Percentiles rank a stretch among this genome's conserved stretches.
Conservation (phyloP, 1,140 invertebrate species). For the Drosophila funebris region DNA sequence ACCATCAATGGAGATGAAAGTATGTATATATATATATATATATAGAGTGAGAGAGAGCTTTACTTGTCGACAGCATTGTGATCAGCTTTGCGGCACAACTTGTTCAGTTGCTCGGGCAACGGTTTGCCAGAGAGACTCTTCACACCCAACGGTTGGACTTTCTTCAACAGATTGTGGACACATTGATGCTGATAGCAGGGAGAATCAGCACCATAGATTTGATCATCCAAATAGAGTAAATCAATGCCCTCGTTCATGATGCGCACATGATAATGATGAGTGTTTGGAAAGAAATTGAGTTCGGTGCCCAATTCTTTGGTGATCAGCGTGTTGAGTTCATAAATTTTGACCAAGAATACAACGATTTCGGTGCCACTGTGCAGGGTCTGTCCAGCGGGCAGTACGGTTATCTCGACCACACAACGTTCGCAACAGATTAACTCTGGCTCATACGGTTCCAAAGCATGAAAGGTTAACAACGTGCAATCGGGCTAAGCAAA, state of each 20-base stretch:
- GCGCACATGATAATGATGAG: constrained; percentile 56
- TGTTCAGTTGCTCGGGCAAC: constrained; percentile 38
- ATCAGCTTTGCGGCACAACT: constrained; percentile 47
- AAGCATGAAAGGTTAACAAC: constrained; percentile 56
- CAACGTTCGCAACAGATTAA: constrained; percentile 49
- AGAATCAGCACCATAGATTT: constrained; percentile 13
- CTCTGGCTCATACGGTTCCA: constrained; percentile 58
- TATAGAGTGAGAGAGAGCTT: background rate
- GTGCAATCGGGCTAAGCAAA: constrained; percentile 37
- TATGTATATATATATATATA: background rate
- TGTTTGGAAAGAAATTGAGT: constrained; percentile 56
- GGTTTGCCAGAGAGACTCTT: constrained; percentile 45
- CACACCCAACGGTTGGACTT: constrained; percentile 47
- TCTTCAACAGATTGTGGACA: constrained; percentile 49
- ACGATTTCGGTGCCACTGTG: constrained; percentile 48
- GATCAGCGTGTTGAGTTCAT: constrained; percentile 39
- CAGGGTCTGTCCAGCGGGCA: constrained; percentile 53
- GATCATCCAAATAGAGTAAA: constrained; percentile 59
- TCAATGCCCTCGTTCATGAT: constrained; percentile 63
- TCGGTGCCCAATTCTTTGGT: constrained; percentile 59
- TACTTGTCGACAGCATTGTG: background rate
- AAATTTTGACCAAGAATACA: constrained; percentile 53
- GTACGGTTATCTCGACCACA: constrained; percentile 52
- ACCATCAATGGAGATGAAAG: background rate
- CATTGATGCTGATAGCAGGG: constrained; percentile 50